A percentile compares a stretch with the other conserved stretches of the same genome.
Evolutionary conservation across 2,888 invertebrate genomes (phyloP).

Genomic region (Tetragonisca angustula): DNA sequence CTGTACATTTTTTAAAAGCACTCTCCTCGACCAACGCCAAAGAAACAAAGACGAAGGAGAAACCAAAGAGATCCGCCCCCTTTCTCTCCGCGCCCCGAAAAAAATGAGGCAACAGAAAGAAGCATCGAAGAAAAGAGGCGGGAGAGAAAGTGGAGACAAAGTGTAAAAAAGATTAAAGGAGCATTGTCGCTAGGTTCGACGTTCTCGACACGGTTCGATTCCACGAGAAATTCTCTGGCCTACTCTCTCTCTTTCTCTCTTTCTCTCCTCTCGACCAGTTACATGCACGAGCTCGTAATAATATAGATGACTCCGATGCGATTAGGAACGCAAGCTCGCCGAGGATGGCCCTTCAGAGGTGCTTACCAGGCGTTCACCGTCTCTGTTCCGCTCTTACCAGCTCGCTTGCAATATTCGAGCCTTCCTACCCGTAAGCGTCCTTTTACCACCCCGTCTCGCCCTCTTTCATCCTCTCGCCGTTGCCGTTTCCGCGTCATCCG

Average conservation of each 20-base stretch:
- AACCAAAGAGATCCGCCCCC: no score
- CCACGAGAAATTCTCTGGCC: background rate
- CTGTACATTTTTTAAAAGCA: slow-evolving; percentile 30
- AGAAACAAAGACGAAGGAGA: background rate
- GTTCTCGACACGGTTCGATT: slow-evolving; percentile 12
- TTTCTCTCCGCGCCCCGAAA: background rate
- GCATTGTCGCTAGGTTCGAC: background rate
- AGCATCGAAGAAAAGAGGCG: background rate
- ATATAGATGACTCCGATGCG: slow-evolving; percentile 78
- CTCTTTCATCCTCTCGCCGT: slow-evolving; percentile 35
- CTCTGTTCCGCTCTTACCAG: slow-evolving; percentile 31
- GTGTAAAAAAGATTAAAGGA: slow-evolving; percentile 9
- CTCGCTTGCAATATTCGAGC: slow-evolving; percentile 63
- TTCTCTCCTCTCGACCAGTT: slow-evolving; percentile 16
- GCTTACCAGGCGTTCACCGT: slow-evolving; percentile 77
- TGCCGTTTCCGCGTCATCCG: slow-evolving; percentile 50
- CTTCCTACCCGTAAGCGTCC: slow-evolving; percentile 57
- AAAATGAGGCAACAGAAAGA: background rate
- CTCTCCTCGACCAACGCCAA: background rate
- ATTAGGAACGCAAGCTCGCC: slow-evolving; percentile 78
- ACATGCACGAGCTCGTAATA: slow-evolving; percentile 74
- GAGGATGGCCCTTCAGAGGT: slow-evolving; percentile 77
- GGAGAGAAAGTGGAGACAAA: background rate
- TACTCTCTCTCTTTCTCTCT: no score
- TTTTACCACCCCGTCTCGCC: slow-evolving; percentile 33